Percentiles rank a stretch among this genome's conserved stretches.
Conservation (phyloP, 1,140 invertebrate species). For the Drosophila nannoptera region DNA sequence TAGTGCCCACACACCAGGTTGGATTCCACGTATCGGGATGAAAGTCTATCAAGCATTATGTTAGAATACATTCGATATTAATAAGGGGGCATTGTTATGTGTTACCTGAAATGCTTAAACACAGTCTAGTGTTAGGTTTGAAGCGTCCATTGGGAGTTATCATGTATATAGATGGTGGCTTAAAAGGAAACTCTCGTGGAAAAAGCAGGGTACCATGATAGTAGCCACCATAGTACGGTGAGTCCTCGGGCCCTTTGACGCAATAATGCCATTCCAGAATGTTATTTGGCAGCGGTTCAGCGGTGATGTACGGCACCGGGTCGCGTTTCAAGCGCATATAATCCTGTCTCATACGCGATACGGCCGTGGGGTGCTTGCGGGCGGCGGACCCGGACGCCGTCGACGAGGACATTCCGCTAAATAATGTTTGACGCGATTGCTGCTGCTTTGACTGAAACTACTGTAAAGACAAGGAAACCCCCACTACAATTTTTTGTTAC, state of each 20-base stretch:
- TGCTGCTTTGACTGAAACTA: conserved; percentile 31
- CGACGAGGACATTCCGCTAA: conserved; percentile 54
- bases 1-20: conserved; percentile 97
- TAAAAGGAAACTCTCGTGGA: conserved; percentile 98
- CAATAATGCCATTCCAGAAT: conserved; percentile 95
- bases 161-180: conserved; percentile 99
- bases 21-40: conserved; percentile 99
- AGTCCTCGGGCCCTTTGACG: conserved; percentile 89
- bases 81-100: neutral
- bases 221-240: conserved; percentile 95
- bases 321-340: conserved; percentile 96
- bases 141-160: conserved; percentile 97
- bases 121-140: conserved; percentile 93
- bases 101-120: conserved; percentile 91
- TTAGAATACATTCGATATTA: conserved; percentile 2
- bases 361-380: conserved; percentile 83
- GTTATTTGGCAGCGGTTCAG: conserved; percentile 93
- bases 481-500: conserved; percentile 10
- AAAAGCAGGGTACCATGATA: conserved; percentile 99
- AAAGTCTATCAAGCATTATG: conserved; percentile 84
- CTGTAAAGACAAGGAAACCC: conserved; percentile 12
- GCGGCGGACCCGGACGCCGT: conserved; percentile 58
- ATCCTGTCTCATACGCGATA: conserved; percentile 95
- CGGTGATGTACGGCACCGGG: conserved; percentile 87
- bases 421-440: conserved; percentile 34